Base-by-base conservation (phyloP, 2,797 vertebrate genomes). In the Catostomus latipinnis region DNA sequence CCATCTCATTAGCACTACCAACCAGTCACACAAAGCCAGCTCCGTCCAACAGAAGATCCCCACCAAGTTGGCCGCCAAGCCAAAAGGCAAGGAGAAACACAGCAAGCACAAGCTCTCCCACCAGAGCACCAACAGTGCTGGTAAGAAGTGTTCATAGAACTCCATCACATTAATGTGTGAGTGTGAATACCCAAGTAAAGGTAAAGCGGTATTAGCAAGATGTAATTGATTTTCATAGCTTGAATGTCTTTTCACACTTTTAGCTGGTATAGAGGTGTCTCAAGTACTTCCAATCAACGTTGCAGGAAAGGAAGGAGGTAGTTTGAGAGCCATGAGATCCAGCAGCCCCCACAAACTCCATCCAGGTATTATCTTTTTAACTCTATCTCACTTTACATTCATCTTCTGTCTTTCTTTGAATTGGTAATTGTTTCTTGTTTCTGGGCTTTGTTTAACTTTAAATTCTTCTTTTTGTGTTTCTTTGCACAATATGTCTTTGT, bases 11-110 rank as follows among this genome's bases (percentile, higher is more conserved):
- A 98, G 96, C 46, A 90, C 96, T 74, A 96, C 96, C 80, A 98
- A 97, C 86, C 96, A 98, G 93, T 91, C 91, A 8, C 91, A 95
- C 89, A 96, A 96, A 83, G 92, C 91, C 4, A 84, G 89, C 0
- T 88, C 89, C 0, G 91, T 97, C 65, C 96, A 96, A 89, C 98
- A 99, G 92, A 94, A 97, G 92, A 99, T 99, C 85, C 98, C 98
- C 72, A 96, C 94, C 71, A 98, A 98, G 86, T 93, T 99, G 86
- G 90, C 95, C 0, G 85, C 87, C 14, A 85, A 81, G 10, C 70
- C 70, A 79, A 93, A 90, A 78, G 86, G 80, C n/a, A 86, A 90
- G 68, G 90, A 91, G 49, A 97, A 94, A 79, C 92, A 90, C 8
- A 88, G 0, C 73, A 92, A 87, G 78, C 54, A 5, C 9, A 95